A percentile compares a stretch with the other conserved stretches of the same genome.
phyloP scores from a whole-genome alignment of 2,888 invertebrate genomes.

The Drosophila falleni region DNA sequence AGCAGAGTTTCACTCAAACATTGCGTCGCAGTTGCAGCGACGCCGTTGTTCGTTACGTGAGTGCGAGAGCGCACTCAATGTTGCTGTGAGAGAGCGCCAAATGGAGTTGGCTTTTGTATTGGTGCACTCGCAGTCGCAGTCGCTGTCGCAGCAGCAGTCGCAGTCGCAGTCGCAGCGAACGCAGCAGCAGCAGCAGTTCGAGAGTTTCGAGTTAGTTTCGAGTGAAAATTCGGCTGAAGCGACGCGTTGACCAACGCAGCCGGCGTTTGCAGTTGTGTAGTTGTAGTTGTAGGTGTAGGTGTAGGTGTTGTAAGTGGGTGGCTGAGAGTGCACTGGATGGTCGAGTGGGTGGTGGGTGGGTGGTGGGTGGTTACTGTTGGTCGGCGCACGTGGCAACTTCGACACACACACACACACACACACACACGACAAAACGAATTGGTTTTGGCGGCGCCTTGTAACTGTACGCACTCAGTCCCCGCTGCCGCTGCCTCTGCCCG shows the following conservation, averaged over 20 bases:
- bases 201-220: slow-evolving; percentile 44
- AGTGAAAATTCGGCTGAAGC: slow-evolving; percentile 40
- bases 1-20: slow-evolving; percentile 57
- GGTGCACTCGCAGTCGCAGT: slow-evolving; percentile 27
- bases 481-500: slow-evolving; percentile 13
- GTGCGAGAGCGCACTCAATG: background rate
- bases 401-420: slow-evolving; percentile 17
- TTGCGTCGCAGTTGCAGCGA: slow-evolving; percentile 37
- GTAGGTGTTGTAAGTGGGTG: slow-evolving; percentile 7
- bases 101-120: slow-evolving; percentile 32
- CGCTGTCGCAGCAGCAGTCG: slow-evolving; percentile 1
- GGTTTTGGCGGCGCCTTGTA: slow-evolving; percentile 46
- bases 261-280: slow-evolving; percentile 17
- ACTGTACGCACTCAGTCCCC: slow-evolving; percentile 49
- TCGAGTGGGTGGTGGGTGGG: background rate
- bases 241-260: slow-evolving; percentile 51
- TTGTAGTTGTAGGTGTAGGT: slow-evolving; percentile 17
- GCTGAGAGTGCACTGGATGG: background rate
- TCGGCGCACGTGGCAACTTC: slow-evolving; percentile 73
- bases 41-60: background rate
- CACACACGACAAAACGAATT: slow-evolving; percentile 24
- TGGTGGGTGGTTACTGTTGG: slow-evolving; percentile 8
- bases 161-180: background rate
- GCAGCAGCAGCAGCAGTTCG: slow-evolving; percentile 7
- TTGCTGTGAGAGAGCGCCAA: slow-evolving; percentile 7